Percentiles rank a stretch among this genome's conserved stretches.
These are phyloP conservation scores for Euwallacea fornicatus DNA, from an alignment of 1,140 invertebrate genomes.

Conservation along the genomic window DNA sequence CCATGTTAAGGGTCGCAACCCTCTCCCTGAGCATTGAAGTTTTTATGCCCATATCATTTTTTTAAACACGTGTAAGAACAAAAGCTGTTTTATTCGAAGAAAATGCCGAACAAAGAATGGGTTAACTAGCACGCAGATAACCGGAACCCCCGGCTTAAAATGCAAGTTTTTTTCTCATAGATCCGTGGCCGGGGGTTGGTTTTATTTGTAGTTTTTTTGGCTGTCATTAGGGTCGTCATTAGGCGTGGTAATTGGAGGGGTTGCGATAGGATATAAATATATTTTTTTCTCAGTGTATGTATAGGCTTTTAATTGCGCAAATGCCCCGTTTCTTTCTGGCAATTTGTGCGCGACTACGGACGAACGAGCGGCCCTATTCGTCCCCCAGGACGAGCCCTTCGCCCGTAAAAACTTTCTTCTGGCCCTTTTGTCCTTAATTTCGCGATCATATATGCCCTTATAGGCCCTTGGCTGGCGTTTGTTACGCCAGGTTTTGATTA, in stretches of 20 bases:
- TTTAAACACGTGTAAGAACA: slow-evolving; percentile 27
- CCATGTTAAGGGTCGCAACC: neutral
- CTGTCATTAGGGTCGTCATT: slow-evolving; percentile 6
- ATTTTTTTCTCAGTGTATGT: neutral
- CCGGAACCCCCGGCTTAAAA: slow-evolving; percentile 6
- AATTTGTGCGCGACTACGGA: too few species aligned
- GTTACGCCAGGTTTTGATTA: slow-evolving; percentile 27
- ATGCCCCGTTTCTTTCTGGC: neutral
- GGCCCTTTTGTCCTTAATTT: slow-evolving; percentile 38
- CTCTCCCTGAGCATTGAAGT: neutral
- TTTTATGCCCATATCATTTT: slow-evolving; percentile 17
- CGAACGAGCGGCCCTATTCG: slow-evolving; percentile 8
- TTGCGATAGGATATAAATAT: neutral
- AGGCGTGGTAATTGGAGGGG: slow-evolving; percentile 17
- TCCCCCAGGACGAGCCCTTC: slow-evolving; percentile 23
- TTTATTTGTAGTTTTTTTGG: slow-evolving; percentile 5
- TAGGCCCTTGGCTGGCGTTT: slow-evolving; percentile 26
- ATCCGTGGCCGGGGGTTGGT: slow-evolving; percentile 6
- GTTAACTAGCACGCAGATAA: slow-evolving; percentile 20
- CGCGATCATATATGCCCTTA: slow-evolving; percentile 35
- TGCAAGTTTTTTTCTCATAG: slow-evolving; percentile 24
- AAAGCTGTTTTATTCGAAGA: slow-evolving; percentile 11
- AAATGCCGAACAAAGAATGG: slow-evolving; percentile 22
- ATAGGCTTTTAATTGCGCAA: neutral
- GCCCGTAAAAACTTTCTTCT: slow-evolving; percentile 37